Base-by-base conservation (phyloP, 2,113 vertebrate genomes). In the Willisornis vidua region DNA sequence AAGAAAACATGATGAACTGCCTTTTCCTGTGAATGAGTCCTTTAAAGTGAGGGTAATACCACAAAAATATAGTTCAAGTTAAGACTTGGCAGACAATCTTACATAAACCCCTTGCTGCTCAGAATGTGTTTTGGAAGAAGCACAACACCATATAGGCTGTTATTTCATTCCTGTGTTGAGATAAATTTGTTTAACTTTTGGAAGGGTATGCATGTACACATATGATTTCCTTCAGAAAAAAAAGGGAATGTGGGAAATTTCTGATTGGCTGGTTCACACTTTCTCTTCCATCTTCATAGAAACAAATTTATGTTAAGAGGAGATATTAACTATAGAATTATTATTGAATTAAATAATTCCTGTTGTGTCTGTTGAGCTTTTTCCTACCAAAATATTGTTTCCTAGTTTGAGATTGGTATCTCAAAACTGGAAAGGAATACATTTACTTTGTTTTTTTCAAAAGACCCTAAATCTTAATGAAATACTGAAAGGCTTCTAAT, bases 151-250 rank as follows among this genome's bases (percentile, higher is more conserved):
- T 39, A 8, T 7, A 83, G 67, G 37, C 73, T 74, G 83, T 96
- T 88, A 89, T 55, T 90, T 90, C 89, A 48, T 83, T 96, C 46
- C 81, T 81, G 54, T 86, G 39, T 67, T 76, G 87, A 96, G 87
- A 93, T 96, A 79, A 49, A 65, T 96, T 93, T 96, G 65, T 95
- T 93, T 89, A 89, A 93, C 82, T 95, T 91, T 81, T 86, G 46
- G 66, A 85, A 95, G 73, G 63, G 63, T 94, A 62, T 92, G 80
- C 78, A 77, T 71, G 61, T 77, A 88, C 87, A 87, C 28, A 67
- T 84, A 59, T 1, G 0, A 73, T 61, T 76, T 95, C 84, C 92
- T 85, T 95, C 85, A 70, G 63, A 75, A 86, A 63, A 39, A 94
- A n/a, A 52, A 92, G 20, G 15, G 25, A 49, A 33, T 41, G 74